Percentiles rank a stretch among this genome's conserved stretches.
These are phyloP conservation scores for Rhegmatorhina hoffmannsi DNA, from an alignment of 2,113 vertebrate species.

Conservation along the genomic window DNA sequence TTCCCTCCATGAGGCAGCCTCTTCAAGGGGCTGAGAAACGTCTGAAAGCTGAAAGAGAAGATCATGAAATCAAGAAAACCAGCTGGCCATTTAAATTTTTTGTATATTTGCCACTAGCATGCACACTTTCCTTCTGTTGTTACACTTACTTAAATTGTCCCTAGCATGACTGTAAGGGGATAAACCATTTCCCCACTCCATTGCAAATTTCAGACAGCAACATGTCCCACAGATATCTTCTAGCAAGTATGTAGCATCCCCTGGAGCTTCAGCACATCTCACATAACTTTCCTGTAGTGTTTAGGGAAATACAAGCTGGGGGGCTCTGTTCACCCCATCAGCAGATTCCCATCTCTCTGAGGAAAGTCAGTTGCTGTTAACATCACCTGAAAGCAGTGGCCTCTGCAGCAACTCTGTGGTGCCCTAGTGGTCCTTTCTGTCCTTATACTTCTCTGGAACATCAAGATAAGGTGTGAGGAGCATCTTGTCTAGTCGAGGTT, in stretches of 20 bases:
- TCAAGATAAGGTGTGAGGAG: rapidly evolving
- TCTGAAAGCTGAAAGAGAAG: not conserved
- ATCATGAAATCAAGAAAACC: not conserved
- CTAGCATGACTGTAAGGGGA: not conserved
- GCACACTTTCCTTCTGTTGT: not conserved
- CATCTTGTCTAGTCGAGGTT: not conserved
- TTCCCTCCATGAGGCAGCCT: not conserved
- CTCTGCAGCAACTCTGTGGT: not conserved
- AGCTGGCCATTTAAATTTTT: not conserved
- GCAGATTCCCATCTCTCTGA: not conserved
- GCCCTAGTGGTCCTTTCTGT: not conserved
- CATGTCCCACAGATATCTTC: not conserved
- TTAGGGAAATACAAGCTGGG: not conserved
- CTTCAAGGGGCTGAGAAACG: not conserved
- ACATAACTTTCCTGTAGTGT: not conserved
- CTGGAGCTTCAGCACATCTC: not conserved
- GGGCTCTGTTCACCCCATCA: not conserved
- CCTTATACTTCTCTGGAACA: not conserved
- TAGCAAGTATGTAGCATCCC: not conserved
- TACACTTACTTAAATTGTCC: not conserved
- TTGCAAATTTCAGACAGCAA: not conserved
- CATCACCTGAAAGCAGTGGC: not conserved
- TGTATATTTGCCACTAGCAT: not conserved
- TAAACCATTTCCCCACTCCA: not conserved
- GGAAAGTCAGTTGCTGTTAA: not conserved